Evolutionary conservation across 2,888 invertebrate genomes (phyloP).

Genomic region (Ernsta delagoae): DNA sequence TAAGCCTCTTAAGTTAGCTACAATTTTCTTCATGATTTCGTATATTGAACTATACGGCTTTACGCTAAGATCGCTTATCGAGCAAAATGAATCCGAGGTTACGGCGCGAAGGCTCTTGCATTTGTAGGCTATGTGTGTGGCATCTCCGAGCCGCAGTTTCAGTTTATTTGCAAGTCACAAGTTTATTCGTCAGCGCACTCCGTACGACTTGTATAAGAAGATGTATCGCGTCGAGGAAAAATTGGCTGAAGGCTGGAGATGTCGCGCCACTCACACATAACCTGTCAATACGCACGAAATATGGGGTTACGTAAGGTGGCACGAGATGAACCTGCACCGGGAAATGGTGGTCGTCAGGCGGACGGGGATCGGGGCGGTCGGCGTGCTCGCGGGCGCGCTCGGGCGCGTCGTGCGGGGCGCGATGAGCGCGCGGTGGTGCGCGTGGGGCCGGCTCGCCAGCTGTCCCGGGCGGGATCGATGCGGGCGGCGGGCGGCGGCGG

Average conservation of each 20-base stretch:
- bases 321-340: constrained; percentile 67
- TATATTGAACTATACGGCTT: constrained; percentile 52
- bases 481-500: constrained; percentile 83
- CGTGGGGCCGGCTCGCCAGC: constrained; percentile 62
- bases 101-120: constrained; percentile 46
- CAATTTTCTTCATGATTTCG: constrained; percentile 24
- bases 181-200: constrained; percentile 13
- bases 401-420: constrained; percentile 62
- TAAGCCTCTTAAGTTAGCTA: constrained; percentile 23
- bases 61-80: constrained; percentile 39
- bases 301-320: constrained; percentile 65
- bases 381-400: constrained; percentile 54
- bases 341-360: constrained; percentile 51
- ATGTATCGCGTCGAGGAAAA: constrained; percentile 15
- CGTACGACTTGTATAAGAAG: neutral
- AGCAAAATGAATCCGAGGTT: constrained; percentile 43
- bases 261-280: constrained; percentile 52
- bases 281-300: constrained; percentile 67
- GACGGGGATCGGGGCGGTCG: constrained; percentile 43
- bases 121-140: constrained; percentile 54
- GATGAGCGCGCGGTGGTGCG: constrained; percentile 61
- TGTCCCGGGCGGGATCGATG: constrained; percentile 80
- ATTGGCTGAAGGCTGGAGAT: constrained; percentile 20
- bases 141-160: constrained; percentile 43
- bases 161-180: constrained; percentile 26